These are phyloP conservation scores for Sakesphorus luctuosus DNA, from an alignment of 2,113 vertebrate species.

Conservation along the genomic window DNA sequence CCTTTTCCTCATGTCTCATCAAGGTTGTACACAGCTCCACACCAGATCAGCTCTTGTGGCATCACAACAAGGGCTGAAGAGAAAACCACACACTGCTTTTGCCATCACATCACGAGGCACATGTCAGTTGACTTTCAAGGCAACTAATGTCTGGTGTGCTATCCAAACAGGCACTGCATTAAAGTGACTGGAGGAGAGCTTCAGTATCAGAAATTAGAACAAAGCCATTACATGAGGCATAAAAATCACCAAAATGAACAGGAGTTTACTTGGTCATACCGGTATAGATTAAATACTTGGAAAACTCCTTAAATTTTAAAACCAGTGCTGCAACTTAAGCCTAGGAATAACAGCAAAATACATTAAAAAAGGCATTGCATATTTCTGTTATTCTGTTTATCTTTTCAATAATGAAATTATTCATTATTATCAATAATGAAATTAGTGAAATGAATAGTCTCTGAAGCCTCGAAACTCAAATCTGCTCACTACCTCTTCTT, in stretches of 20 bases:
- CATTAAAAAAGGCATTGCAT: background rate
- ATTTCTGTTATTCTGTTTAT: background rate
- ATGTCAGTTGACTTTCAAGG: background rate
- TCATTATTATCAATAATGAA: background rate
- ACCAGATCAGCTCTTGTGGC: background rate
- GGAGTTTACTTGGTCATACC: background rate
- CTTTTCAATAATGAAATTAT: background rate
- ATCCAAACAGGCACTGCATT: background rate
- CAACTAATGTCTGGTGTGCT: background rate
- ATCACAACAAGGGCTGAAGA: background rate
- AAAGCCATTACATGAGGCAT: background rate
- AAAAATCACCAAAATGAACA: background rate
- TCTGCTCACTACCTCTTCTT: conserved; percentile 1
- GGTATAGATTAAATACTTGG: background rate
- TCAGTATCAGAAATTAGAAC: background rate
- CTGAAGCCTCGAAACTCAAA: background rate
- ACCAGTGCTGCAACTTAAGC: background rate
- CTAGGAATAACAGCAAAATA: background rate
- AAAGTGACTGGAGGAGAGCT: background rate
- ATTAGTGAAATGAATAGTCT: background rate
- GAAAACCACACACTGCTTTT: background rate
- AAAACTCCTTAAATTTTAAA: background rate
- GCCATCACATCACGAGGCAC: background rate
- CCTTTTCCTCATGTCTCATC: background rate
- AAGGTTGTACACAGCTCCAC: background rate